Evolutionary conservation across 1,140 invertebrate species (phyloP), one percentile per base, ranked within the genome.

Genomic region (Zaprionus vittiger): DNA sequence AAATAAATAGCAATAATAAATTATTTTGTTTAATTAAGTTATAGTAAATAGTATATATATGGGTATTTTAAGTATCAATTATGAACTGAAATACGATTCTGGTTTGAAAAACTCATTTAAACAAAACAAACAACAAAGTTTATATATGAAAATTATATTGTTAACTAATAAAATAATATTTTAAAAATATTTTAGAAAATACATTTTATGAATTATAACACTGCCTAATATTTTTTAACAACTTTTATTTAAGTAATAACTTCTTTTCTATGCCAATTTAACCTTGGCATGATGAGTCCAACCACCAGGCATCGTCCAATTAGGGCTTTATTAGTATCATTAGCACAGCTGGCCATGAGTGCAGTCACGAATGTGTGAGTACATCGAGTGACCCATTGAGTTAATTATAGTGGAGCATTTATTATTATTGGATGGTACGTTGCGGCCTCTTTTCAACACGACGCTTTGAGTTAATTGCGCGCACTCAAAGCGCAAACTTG

Each of bases 401-500:
- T 37, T 62, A 79, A 82, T 82, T 82, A 79, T 66, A 59, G n/a
- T 26, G 49, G 17, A 17, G 20, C 34, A 64, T 22, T 66, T 28
- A 63, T 70, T 66, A 44, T 76, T 66, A 72, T 73, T 73, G 38
- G 22, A 70, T 57, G 14, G 37, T 2, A n/a, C 3, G 14, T 67
- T 62, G 37, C 60, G n/a, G 22, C 49, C 24, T 55, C 17, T 28
- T 44, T 72, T 59, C 37, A 64, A 17, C 55, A 41, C 14, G 38
- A 41, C 15, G 38, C 15, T n/a, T 6, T 38, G 47, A 56, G 41
- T 52, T 74, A 81, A 84, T 84, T 80, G 57, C 31, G 61, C 41
- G 15, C 5, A 44, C 41, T 44, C 38, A n/a, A 41, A n/a, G 28
- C 28, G 28, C 31, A 37, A 28, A 56, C 20, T 38, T 31, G 56